Conservation (phyloP, 2,113 vertebrate species). For the Centropristis striata region DNA sequence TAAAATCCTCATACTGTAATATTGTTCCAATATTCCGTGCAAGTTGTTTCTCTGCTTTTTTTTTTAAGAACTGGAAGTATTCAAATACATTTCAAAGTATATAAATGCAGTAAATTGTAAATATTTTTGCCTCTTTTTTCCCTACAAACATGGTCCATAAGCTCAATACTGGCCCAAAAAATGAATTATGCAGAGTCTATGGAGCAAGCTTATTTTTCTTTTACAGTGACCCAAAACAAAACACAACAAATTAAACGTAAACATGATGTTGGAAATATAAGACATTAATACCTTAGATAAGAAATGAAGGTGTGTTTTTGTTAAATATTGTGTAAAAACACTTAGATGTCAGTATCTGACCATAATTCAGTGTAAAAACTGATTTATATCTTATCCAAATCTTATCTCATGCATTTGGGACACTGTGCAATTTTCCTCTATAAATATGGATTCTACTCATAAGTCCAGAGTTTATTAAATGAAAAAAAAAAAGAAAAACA, state of each 20-base stretch:
- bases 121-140: not conserved
- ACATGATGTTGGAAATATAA: not conserved
- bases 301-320: not conserved
- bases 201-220: not conserved
- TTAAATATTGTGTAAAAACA: not conserved
- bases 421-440: not conserved
- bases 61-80: constrained; percentile 9
- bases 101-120: not conserved
- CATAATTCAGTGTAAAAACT: not conserved
- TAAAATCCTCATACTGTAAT: not conserved
- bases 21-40: not conserved
- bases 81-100: not conserved
- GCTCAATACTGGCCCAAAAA: constrained; percentile 14
- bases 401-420: not conserved
- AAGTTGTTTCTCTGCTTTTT: not conserved
- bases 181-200: not conserved
- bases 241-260: constrained; percentile 32
- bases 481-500: too few relatives aligned
- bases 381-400: not conserved
- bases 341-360: not conserved
- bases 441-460: not conserved
- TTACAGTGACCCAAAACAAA: too few relatives aligned
- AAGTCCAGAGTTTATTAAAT: not conserved
- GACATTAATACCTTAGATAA: not conserved
- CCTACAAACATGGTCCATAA: not conserved